Evolutionary conservation across 2,797 vertebrate species (phyloP).

Genomic region (Hylomyscus alleni): DNA sequence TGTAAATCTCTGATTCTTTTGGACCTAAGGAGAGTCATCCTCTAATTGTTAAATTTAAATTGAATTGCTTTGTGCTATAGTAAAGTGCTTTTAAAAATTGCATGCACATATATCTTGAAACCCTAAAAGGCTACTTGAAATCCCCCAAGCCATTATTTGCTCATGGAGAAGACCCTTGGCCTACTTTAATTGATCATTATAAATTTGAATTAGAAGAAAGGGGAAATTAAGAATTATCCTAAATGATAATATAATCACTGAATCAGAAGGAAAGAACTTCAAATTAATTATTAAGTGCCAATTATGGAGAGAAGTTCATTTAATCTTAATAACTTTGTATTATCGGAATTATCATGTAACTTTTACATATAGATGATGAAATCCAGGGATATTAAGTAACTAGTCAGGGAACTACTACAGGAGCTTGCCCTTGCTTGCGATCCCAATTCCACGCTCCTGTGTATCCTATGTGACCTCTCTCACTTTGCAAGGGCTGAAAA

Average conservation of each 20-base stretch:
- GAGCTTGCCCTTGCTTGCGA: background rate
- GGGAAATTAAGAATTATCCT: slow-evolving; percentile 63
- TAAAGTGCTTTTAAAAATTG: slow-evolving; percentile 55
- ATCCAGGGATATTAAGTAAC: background rate
- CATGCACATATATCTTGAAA: background rate
- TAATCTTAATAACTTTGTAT: slow-evolving; percentile 62
- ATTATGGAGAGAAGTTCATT: slow-evolving; percentile 16
- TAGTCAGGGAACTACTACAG: background rate
- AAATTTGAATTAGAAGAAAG: slow-evolving; percentile 50
- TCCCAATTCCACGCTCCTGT: background rate
- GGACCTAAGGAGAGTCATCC: background rate
- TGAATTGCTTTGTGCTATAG: slow-evolving; percentile 36
- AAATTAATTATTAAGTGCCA: slow-evolving; percentile 65
- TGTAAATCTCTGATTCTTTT: slow-evolving; percentile 53
- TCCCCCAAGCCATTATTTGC: slow-evolving; percentile 20
- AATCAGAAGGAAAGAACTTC: slow-evolving; percentile 59
- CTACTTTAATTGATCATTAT: slow-evolving; percentile 10
- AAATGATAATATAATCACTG: slow-evolving; percentile 45
- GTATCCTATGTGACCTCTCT: background rate
- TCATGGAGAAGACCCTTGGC: slow-evolving; percentile 29
- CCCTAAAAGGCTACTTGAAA: slow-evolving; percentile 15
- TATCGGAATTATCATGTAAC: slow-evolving; percentile 26
- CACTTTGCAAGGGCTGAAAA: background rate
- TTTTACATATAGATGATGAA: slow-evolving; percentile 56
- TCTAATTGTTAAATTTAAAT: slow-evolving; percentile 40